A percentile compares a stretch with the other conserved stretches of the same genome.
These are phyloP conservation scores for Hypomecis punctinalis DNA, from an alignment of 2,888 invertebrate genomes.

Conservation along the genomic window DNA sequence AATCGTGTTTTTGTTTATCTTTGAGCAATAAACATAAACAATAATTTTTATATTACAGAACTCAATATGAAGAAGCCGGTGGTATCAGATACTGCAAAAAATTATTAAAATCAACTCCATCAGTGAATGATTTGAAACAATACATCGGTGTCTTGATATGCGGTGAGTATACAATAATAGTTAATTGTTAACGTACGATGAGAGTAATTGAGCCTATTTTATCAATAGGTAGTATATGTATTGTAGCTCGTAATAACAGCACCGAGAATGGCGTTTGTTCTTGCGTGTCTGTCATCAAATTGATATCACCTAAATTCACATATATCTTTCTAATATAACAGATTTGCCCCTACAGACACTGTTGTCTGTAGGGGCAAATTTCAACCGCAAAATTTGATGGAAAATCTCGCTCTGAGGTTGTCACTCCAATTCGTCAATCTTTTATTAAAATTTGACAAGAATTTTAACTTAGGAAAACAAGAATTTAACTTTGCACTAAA, in stretches of 20 bases:
- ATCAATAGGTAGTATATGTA: background rate
- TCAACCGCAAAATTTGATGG: too few relatives aligned
- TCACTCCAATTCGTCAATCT: too few relatives aligned
- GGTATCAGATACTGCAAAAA: conserved; percentile 46
- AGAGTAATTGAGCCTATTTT: background rate
- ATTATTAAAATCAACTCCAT: conserved; percentile 52
- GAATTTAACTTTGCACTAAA: too few relatives aligned
- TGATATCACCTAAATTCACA: background rate
- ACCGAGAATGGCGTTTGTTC: background rate
- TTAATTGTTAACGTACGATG: too few relatives aligned
- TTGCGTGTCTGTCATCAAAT: background rate
- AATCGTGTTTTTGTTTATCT: too few relatives aligned
- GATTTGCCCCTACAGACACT: too few relatives aligned
- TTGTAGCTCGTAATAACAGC: background rate
- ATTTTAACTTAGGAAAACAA: too few relatives aligned
- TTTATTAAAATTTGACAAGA: too few relatives aligned
- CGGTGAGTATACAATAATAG: conserved; percentile 55
- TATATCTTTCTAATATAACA: too few relatives aligned
- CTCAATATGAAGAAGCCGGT: conserved; percentile 45
- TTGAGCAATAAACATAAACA: too few relatives aligned
- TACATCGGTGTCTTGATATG: conserved; percentile 68
- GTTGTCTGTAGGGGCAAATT: too few relatives aligned
- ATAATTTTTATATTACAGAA: conserved; percentile 33
- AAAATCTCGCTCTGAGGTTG: too few relatives aligned
- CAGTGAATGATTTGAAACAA: conserved; percentile 65